Base-by-base conservation (phyloP, 2,888 invertebrate genomes). In the Ichneumon xanthorius region DNA sequence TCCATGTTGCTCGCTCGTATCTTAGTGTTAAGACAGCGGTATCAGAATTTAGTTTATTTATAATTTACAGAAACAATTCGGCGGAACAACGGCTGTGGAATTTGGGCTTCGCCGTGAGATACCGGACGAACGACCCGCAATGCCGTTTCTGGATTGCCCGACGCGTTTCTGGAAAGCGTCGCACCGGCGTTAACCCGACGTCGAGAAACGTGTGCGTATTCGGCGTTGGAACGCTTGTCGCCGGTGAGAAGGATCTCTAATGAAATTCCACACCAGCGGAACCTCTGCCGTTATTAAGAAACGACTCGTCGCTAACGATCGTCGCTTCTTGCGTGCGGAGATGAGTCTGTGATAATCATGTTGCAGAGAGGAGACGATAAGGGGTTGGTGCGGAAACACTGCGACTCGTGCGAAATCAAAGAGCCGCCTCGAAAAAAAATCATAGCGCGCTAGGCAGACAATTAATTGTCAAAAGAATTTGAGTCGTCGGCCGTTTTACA, bases 241-340 rank as follows among this genome's bases (percentile, higher is more conserved):
- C 40, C 80, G 80, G 63, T 79, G 80, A 73, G 83, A 87, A 85
- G 82, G 85, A 83, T 85, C 83, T 76, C 87, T 90, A 90, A 90
- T 90, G 90, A 90, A 90, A 90, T 90, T 89, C 90, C 90, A 78
- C 63, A 77, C 85, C 76, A 84, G 84, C 65, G 55, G 45, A 83
- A 58, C 55, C 67, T 78, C 50, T 58, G 45, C 68, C 80, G 85
- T 88, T 89, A 90, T 90, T 89, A 89, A 90, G 88, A 89, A 90
- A 88, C 88, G 88, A 89, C 86, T 86, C 78, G 81, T 65, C 80
- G 84, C 82, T 86, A 75, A 86, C 84, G 83, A 80, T 85, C 82
- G 65, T 55, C 73, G 72, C 48, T 63, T 55, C 63, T 68, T n/a
- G 63, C 53, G 61, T 22, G 37, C 40, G 33, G 68, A 55, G 67